Evolutionary conservation across 2,888 invertebrate species (phyloP), one percentile per base, ranked within the genome.

Genomic region (Amblyjoppa fuscipennis): DNA sequence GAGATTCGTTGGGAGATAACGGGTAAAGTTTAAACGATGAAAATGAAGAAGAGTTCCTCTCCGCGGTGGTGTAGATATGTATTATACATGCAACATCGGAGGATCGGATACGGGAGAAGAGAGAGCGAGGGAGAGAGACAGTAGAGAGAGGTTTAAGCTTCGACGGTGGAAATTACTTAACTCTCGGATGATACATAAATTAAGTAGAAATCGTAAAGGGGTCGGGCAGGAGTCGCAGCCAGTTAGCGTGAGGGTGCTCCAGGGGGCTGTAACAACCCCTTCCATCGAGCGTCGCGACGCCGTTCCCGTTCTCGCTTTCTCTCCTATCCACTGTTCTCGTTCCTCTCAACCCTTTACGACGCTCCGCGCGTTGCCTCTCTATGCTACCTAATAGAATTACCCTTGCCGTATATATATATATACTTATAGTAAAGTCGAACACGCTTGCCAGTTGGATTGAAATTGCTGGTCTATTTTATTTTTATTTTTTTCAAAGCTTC

Each of bases 121-220:
- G 76, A 11, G 13, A 25, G n/a, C 38, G 51, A 34, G 53, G 51
- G 31, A 59, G 51, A 51, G 53, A 66, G 31, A 25, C 51, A 49
- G 83, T 38, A 74, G 81, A 83, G 78, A 84, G 84, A 84, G 77
- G 85, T 87, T 83, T 87, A 83, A 84, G 78, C 88, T 86, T 13
- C 86, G 85, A 81, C 82, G 87, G 93, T 92, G 92, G 93, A 94
- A 94, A 94, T 94, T 94, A 94, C 94, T 94, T 94, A 94, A 94
- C 93, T 94, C 94, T 94, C 94, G 93, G 93, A 94, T 94, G 94
- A 94, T 94, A 94, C 94, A 94, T 94, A 94, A 94, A 94, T 94
- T 94, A 94, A 94, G 93, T 91, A 90, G 90, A 91, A 94, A 93
- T 94, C 93, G 93, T 93, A 93, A 93, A 93, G 92, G 94, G 93